Base-by-base conservation (phyloP, 2,797 vertebrate species). In the Sebastes glaucus region DNA sequence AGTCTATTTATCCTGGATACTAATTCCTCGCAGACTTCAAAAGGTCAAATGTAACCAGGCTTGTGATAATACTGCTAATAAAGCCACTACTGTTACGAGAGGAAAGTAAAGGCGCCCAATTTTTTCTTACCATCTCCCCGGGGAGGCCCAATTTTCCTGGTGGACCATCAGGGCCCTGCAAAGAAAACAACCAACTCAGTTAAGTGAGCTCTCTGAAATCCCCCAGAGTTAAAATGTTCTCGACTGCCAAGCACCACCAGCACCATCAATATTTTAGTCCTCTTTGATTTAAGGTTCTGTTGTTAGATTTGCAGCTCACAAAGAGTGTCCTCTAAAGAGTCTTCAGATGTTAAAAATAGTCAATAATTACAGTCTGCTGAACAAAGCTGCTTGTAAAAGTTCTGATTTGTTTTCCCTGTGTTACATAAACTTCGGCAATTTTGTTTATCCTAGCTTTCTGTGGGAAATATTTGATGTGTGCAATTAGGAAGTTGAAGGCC, bases 91-190 rank as follows among this genome's bases (percentile, higher is more conserved):
- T 38, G 46, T 68, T 68, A 25, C 1, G 1, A 76, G 33, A 20
- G 16, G n/a, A 82, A 78, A 71, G 59, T 59, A 57, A 82, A 82
- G 32, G 79, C 67, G 70, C 13, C 55, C 13, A 75, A 73, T 57
- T 75, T 73, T 73, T 71, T 4, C 71, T 80, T 88, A 96, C 96
- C 95, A 63, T 80, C 66, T 94, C 89, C 42, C 95, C 95, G 33
- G 88, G 81, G 82, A 94, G 83, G 35, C 96, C 96, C 33, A 73
- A 42, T 89, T 89, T 95, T 92, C 96, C 96, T 80, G 90, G 90
- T 77, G 93, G 93, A 77, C 96, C 96, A 74, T 95, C 92, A 27
- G 84, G 67, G 60, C 96, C 95, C 96, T 96, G 92, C 57, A 82
- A 76, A 87, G 30, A 84, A 78, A 90, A 78, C 84, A 91, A 69